Percentiles rank a stretch among this genome's conserved stretches.
Evolutionary conservation across 2,113 vertebrate genomes (phyloP).

Genomic region (Mustelus asterias): DNA sequence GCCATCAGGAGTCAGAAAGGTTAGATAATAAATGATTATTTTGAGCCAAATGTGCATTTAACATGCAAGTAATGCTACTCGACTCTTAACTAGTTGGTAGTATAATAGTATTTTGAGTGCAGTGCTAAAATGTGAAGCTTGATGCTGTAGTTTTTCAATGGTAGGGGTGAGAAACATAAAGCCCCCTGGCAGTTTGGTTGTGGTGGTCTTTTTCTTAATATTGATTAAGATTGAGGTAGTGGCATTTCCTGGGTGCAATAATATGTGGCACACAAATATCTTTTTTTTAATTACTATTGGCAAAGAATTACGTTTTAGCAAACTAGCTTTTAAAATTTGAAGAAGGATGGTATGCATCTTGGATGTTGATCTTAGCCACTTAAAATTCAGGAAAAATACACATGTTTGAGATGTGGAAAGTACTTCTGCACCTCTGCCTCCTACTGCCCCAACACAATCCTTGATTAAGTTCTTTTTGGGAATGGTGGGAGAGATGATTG

Average conservation of each 20-base stretch:
- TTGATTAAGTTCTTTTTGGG: too few species aligned
- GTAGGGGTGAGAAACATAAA: not conserved
- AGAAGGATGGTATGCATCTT: not conserved
- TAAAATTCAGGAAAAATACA: not conserved
- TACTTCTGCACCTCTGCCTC: not conserved
- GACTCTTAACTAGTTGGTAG: not conserved
- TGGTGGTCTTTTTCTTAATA: not conserved
- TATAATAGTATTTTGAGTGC: not conserved
- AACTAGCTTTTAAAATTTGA: not conserved
- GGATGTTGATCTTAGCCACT: not conserved
- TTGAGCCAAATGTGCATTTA: not conserved
- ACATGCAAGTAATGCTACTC: not conserved
- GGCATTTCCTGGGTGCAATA: not conserved
- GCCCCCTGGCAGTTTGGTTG: not conserved
- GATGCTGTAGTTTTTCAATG: not conserved
- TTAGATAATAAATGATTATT: conserved; percentile 38
- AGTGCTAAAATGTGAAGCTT: not conserved
- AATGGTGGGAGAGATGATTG: not conserved
- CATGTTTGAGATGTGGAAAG: not conserved
- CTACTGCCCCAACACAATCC: not conserved
- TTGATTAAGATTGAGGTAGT: not conserved
- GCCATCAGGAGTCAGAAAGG: conserved; percentile 75
- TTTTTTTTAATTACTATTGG: not conserved
- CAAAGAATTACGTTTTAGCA: not conserved
- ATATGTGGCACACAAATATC: not conserved